Evolutionary conservation across 2,113 vertebrate genomes (phyloP).

Genomic region (Python bivittatus): DNA sequence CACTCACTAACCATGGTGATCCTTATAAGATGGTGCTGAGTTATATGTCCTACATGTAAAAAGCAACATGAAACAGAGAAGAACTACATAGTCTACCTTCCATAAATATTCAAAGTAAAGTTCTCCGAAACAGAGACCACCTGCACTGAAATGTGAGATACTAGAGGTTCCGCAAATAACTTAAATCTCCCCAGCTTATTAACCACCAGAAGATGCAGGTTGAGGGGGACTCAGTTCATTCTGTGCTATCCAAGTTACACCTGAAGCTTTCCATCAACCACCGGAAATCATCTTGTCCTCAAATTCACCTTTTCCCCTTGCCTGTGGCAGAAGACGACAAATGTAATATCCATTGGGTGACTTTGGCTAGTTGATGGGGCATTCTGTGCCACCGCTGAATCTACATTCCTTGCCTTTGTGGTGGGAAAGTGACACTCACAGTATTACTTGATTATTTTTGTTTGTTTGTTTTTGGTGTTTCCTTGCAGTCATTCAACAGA

Average conservation of each 20-base stretch:
- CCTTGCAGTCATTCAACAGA: neutral
- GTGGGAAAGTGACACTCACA: neutral
- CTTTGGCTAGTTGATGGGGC: no score
- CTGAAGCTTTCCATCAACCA: no score
- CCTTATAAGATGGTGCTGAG: neutral
- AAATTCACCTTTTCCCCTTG: no score
- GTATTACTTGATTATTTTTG: neutral
- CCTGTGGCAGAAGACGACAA: no score
- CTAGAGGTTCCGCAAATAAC: no score
- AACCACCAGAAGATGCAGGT: no score
- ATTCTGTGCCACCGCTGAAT: no score
- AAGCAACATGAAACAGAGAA: conserved; percentile 17
- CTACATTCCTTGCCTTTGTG: neutral
- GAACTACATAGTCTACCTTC: neutral
- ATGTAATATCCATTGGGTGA: no score
- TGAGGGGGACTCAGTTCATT: no score
- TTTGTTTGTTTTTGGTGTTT: neutral
- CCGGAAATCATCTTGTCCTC: no score
- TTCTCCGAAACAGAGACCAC: neutral
- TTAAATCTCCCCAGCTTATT: no score
- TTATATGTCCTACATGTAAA: neutral
- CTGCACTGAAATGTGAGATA: neutral
- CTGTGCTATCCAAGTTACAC: no score
- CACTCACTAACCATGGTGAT: neutral
- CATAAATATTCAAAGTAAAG: neutral